Conservation (phyloP, 2,797 vertebrate genomes). For the Triplophysa yarkandensis region DNA sequence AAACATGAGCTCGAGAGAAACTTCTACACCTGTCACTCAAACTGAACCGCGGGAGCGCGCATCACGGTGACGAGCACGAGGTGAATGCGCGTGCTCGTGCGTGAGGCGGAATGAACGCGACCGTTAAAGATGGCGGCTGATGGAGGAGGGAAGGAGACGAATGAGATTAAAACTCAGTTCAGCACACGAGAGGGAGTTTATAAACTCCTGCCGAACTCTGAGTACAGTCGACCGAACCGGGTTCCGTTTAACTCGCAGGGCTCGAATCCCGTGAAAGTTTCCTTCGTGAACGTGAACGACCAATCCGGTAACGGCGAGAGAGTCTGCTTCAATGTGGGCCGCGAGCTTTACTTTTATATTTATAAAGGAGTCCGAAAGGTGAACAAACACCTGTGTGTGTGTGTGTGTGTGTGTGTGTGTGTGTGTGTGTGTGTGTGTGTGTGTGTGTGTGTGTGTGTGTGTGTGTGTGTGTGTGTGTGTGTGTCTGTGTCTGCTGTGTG, state of each 20-base stretch:
- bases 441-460: too few relatives aligned
- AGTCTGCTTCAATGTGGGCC: slow-evolving; percentile 99
- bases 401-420: background rate
- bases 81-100: slow-evolving; percentile 33
- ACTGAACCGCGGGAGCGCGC: background rate
- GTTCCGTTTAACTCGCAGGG: slow-evolving; percentile 72
- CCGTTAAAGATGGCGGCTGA: slow-evolving; percentile 90
- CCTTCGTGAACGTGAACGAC: slow-evolving; percentile 82
- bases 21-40: too few relatives aligned
- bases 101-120: slow-evolving; percentile 83
- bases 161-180: slow-evolving; percentile 87
- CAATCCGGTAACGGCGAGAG: slow-evolving; percentile 98
- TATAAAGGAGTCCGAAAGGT: slow-evolving; percentile 99
- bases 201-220: slow-evolving; percentile 94
- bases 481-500: too few relatives aligned
- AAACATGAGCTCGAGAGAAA: too few relatives aligned
- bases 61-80: slow-evolving; percentile 43
- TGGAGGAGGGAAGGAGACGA: slow-evolving; percentile 92
- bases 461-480: too few relatives aligned
- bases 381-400: too few relatives aligned
- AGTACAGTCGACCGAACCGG: slow-evolving; percentile 95
- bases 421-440: too few relatives aligned
- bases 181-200: slow-evolving; percentile 95
- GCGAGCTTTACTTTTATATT: slow-evolving; percentile 99
- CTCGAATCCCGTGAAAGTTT: background rate